These are phyloP conservation scores for Paralichthys olivaceus DNA, from an alignment of 2,113 vertebrate species.

Conservation along the genomic window DNA sequence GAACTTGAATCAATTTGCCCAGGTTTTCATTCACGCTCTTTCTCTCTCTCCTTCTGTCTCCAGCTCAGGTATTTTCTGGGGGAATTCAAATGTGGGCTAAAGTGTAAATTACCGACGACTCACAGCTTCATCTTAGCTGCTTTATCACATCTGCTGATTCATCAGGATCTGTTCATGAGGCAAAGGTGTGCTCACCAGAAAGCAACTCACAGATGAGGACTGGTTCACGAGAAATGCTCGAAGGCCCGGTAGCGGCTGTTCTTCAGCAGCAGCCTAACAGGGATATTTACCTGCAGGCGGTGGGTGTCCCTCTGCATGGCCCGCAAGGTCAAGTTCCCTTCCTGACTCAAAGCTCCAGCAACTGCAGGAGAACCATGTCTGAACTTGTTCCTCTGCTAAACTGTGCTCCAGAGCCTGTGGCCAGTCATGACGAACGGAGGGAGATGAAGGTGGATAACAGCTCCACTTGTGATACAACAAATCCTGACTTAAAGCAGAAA, in stretches of 20 bases:
- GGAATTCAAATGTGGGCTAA: background rate
- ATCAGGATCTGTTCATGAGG: background rate
- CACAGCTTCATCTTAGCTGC: background rate
- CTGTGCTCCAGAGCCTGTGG: background rate
- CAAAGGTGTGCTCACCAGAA: background rate
- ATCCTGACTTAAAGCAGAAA: constrained; percentile 24
- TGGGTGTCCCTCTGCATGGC: constrained; percentile 31
- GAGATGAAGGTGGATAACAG: constrained; percentile 19
- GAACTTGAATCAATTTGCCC: constrained; percentile 13
- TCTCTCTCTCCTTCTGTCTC: background rate
- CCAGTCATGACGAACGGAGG: constrained; percentile 17
- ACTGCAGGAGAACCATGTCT: constrained; percentile 45
- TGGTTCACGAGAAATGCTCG: constrained; percentile 33
- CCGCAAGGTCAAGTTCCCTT: constrained; percentile 38
- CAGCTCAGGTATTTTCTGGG: constrained; percentile 15
- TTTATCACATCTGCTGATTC: background rate
- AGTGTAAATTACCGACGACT: background rate
- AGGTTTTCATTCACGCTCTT: background rate
- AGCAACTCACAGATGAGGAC: constrained; percentile 22
- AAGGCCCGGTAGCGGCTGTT: constrained; percentile 27
- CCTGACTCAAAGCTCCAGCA: constrained; percentile 13
- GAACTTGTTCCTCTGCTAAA: constrained; percentile 39
- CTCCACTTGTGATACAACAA: background rate
- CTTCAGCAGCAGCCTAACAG: constrained; percentile 37
- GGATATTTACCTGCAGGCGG: constrained; percentile 28